Evolutionary conservation across 2,113 vertebrate species (phyloP).

Genomic region (Rostratula benghalensis): DNA sequence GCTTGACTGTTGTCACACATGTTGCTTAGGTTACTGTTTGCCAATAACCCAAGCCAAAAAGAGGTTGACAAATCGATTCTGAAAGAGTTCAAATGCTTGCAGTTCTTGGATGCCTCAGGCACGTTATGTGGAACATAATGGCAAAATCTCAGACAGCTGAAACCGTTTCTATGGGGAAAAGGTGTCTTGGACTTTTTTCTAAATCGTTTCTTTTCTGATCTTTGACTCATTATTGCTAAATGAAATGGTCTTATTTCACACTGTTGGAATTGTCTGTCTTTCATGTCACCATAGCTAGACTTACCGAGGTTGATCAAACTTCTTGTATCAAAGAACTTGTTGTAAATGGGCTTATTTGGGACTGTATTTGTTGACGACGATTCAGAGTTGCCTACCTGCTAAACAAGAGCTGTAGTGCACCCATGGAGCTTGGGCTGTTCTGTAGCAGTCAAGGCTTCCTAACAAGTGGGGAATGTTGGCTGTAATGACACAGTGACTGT

Average conservation of each 20-base stretch:
- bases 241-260: background rate
- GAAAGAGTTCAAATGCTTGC: background rate
- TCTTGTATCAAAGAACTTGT: background rate
- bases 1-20: background rate
- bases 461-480: background rate
- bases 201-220: background rate
- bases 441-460: background rate
- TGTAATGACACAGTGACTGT: background rate
- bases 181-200: background rate
- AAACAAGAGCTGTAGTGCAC: background rate
- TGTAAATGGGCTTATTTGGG: background rate
- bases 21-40: background rate
- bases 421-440: background rate
- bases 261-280: background rate
- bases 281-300: background rate
- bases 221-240: background rate
- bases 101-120: background rate
- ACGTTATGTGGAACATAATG: background rate
- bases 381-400: background rate
- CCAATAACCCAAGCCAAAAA: background rate
- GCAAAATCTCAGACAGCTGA: background rate
- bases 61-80: background rate
- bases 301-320: background rate
- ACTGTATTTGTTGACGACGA: background rate
- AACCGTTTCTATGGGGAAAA: background rate